A percentile compares a stretch with the other conserved stretches of the same genome.
These are phyloP conservation scores for Drosophila borealis DNA, from an alignment of 2,888 invertebrate genomes.

Conservation along the genomic window DNA sequence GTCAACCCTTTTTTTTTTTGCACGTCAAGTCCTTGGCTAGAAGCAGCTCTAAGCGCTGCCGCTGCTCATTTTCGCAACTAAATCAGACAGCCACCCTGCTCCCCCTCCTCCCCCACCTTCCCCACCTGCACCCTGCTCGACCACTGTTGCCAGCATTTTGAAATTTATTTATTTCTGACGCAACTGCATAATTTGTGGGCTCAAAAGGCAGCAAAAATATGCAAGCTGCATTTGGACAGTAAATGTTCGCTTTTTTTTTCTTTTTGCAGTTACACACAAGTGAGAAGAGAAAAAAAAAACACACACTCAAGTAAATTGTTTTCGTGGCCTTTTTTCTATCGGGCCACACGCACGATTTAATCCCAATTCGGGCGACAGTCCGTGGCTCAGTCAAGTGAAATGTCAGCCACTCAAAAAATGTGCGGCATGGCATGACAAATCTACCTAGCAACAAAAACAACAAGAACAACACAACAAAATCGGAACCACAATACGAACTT, in stretches of 20 bases:
- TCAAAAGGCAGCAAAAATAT: slow-evolving; percentile 41
- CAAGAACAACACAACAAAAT: slow-evolving; percentile 15
- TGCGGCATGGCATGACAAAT: slow-evolving; percentile 70
- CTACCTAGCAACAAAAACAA: slow-evolving; percentile 48
- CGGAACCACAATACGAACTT: slow-evolving; percentile 32
- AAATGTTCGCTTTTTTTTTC: too few relatives aligned
- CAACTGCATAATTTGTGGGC: slow-evolving; percentile 48
- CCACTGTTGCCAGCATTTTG: slow-evolving; percentile 63
- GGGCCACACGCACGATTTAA: slow-evolving; percentile 71
- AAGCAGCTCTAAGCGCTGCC: slow-evolving; percentile 58
- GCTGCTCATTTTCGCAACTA: slow-evolving; percentile 79
- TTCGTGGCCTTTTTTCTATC: slow-evolving; percentile 14
- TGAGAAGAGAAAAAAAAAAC: slow-evolving; percentile 1
- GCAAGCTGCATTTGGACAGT: slow-evolving; percentile 38
- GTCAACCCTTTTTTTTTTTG: slow-evolving; percentile 48
- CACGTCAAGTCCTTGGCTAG: slow-evolving; percentile 52
- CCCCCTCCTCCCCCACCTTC: not conserved
- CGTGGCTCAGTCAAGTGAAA: slow-evolving; percentile 58
- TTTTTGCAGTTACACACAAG: slow-evolving; percentile 9
- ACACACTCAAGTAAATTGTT: slow-evolving; percentile 54
- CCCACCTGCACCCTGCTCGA: too few relatives aligned
- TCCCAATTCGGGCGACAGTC: slow-evolving; percentile 28
- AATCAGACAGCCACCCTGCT: slow-evolving; percentile 69
- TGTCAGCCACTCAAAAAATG: slow-evolving; percentile 76
- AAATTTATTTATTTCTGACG: slow-evolving; percentile 43